Base-by-base conservation (phyloP, 2,797 vertebrate species). In the Parauchenoglanis punctatus region DNA sequence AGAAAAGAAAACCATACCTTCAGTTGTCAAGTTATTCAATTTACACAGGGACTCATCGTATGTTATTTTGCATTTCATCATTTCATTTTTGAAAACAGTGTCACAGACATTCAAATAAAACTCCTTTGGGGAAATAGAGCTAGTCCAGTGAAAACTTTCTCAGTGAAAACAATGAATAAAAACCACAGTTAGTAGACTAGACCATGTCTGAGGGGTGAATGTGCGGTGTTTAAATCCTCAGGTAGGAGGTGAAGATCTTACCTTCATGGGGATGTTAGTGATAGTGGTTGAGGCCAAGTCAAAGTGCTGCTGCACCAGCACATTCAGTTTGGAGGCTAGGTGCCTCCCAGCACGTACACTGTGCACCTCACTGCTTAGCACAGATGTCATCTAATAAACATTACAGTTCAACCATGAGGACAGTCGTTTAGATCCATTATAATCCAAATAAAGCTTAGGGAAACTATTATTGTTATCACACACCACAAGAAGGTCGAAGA, bases 261-360 rank as follows among this genome's bases (percentile, higher is more conserved):
- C 99, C 98, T 99, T 99, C 99, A 99, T 99, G 18, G 99, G 99
- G 93, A 99, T 99, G 95, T 99, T 99, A 44, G 99, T 99, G 92
- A 99, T 99, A 65, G 98, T 99, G 91, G 99, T 99, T 88, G 98
- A 99, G 85, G 99, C 97, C 95, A 99, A 93, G 94, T 99, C 98
- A 83, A 99, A 99, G 94, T 99, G 98, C 46, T 98, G 99, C 90
- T 99, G 99, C 59, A 99, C 99, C 91, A 99, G 94, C 92, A 99
- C 95, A 91, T 99, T 99, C 86, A 99, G 94, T 93, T 99, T 99
- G 84, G 97, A 97, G 89, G 98, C 97, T 86, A 99, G 94, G 92
- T 99, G 98, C 25, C 98, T 93, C 81, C 99, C 99, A 0, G 99
- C 98, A 25, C 98, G 97, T 75, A 99, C 98, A 86, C 98, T 99